phyloP scores from a whole-genome alignment of 2,888 invertebrate species.

The Suillia variegata region DNA sequence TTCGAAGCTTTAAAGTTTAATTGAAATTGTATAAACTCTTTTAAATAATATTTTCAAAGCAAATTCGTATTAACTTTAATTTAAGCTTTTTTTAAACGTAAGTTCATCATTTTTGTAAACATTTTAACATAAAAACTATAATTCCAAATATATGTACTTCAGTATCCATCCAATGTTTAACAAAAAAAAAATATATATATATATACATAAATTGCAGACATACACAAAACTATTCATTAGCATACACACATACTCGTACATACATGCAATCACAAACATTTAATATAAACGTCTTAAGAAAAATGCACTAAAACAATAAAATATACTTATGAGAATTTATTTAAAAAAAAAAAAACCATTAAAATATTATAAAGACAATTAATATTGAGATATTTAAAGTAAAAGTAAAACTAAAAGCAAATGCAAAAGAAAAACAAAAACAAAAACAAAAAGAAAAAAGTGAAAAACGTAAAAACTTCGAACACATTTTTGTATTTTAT shows the following conservation, averaged over 20 bases:
- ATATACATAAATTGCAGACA: no score
- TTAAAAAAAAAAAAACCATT: neutral
- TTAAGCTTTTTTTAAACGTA: neutral
- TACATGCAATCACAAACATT: neutral
- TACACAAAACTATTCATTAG: neutral
- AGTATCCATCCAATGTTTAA: slow-evolving; percentile 1
- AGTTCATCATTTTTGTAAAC: no score
- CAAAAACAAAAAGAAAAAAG: neutral
- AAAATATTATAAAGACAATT: no score
- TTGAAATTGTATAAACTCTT: no score
- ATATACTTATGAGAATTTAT: slow-evolving; percentile 25
- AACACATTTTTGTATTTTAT: no score
- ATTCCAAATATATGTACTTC: slow-evolving; percentile 1
- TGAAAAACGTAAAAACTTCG: slow-evolving; percentile 6
- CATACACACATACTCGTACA: neutral
- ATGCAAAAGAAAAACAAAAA: neutral
- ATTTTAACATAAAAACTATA: neutral
- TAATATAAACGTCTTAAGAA: slow-evolving; percentile 4
- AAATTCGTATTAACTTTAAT: neutral
- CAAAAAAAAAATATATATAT: no score
- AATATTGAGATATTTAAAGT: no score
- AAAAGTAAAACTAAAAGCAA: neutral
- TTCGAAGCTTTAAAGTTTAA: no score
- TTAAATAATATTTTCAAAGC: neutral
- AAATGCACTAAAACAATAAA: slow-evolving; percentile 18